Percentiles rank a stretch among this genome's conserved stretches.
These are phyloP conservation scores for Drosophila kuntzei DNA, from an alignment of 2,888 invertebrate genomes.

Conservation along the genomic window DNA sequence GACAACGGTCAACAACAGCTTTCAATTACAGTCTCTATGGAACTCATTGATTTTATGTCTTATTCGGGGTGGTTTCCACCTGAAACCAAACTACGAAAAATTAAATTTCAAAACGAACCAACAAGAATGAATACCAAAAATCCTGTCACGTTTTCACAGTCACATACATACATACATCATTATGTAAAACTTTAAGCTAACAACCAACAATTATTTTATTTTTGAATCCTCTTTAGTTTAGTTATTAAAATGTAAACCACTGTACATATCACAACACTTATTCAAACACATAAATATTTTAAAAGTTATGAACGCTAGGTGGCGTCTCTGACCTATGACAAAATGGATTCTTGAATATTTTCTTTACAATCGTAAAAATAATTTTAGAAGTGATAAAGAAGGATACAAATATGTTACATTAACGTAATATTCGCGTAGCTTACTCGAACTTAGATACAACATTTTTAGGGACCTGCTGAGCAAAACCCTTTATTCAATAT, in stretches of 20 bases:
- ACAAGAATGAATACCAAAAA: background rate
- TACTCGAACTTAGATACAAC: background rate
- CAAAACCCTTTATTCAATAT: background rate
- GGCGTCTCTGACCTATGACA: background rate
- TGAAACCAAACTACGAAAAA: background rate
- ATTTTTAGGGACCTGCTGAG: background rate
- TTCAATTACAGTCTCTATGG: conserved; percentile 13
- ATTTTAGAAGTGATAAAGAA: background rate
- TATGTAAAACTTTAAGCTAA: background rate
- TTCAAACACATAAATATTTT: background rate
- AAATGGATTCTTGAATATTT: too few species aligned
- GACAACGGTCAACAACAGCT: conserved; percentile 22
- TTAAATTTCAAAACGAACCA: background rate
- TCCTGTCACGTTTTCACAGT: background rate
- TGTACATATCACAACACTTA: too few species aligned
- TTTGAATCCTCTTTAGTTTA: background rate
- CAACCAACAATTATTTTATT: background rate
- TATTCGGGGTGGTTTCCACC: conserved; percentile 12
- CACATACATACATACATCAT: background rate
- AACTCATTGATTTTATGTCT: conserved; percentile 4
- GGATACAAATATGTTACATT: too few species aligned
- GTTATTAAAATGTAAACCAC: background rate
- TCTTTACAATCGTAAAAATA: background rate
- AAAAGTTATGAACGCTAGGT: background rate
- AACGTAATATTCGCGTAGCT: too few species aligned